phyloP scores from a whole-genome alignment of 2,888 invertebrate species.

The Altica lythri region DNA sequence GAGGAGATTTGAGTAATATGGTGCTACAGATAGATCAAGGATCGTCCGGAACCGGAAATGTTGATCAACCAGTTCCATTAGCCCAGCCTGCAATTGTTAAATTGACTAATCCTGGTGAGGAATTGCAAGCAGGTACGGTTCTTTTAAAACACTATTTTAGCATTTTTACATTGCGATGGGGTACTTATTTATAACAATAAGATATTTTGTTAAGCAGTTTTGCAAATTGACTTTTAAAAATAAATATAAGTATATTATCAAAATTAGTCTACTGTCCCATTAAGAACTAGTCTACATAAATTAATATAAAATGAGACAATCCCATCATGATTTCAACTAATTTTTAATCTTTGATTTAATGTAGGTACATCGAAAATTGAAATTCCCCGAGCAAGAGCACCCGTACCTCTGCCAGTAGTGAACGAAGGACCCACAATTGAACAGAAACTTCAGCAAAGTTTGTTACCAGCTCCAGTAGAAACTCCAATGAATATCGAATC shows the following conservation, averaged over 20 bases:
- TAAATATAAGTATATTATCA: no score
- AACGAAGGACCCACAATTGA: conserved; percentile 14
- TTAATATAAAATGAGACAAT: no score
- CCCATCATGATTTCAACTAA: no score
- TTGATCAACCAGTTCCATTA: conserved; percentile 18
- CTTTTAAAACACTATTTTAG: background rate
- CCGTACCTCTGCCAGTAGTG: conserved; percentile 17
- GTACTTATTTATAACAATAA: no score
- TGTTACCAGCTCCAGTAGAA: conserved; percentile 30
- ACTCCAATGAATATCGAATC: conserved; percentile 25
- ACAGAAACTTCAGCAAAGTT: conserved; percentile 20
- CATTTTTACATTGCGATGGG: no score
- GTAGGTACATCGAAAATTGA: conserved; percentile 27
- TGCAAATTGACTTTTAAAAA: no score
- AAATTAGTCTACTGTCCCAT: no score
- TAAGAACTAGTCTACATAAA: no score
- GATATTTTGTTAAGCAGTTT: no score
- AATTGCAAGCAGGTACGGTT: conserved; percentile 24
- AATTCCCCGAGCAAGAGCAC: conserved; percentile 5
- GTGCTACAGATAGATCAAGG: conserved; percentile 61
- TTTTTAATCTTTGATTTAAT: no score
- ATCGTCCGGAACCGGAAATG: conserved; percentile 28
- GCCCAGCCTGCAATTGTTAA: conserved; percentile 29
- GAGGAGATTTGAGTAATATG: conserved; percentile 60
- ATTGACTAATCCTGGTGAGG: conserved; percentile 19